Evolutionary conservation across 2,888 invertebrate genomes (phyloP), one percentile per base, ranked within the genome.

Genomic region (Pseudococcus viburni): DNA sequence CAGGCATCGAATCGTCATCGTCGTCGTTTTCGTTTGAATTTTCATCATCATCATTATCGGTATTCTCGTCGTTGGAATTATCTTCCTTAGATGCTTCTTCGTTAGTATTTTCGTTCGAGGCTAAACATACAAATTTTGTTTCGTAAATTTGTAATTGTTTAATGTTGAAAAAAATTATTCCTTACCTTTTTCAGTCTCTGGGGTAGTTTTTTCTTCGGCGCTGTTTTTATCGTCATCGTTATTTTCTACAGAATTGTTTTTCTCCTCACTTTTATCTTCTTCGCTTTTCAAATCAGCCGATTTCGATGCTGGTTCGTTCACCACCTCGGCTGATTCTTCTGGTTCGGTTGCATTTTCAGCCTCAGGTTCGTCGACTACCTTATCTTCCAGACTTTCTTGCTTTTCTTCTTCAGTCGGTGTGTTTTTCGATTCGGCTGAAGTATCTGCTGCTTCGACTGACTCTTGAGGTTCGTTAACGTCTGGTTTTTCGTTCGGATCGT

Each of bases 1-100:
- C 94, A 86, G 91, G 91, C 22, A 88, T 86, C n/a, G 84, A 33
- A 26, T 77, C 84, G 86, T 88, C 89, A 55, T 89, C 89, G 88
- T 89, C 89, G 84, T 89, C 89, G 33, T 84, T 85, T 9, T 87
- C 86, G 85, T 89, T 88, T 51, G 89, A 90, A 91, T 83, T 55
- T 42, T 80, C 55, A 80, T 83, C 64, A 17, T 87, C 80, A 80
- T 87, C 84, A 33, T 88, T 9, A 42, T 33, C 48, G 22, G n/a
- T 17, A 26, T 68, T 46, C 5, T 68, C 33, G 12, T 64, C 42
- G 42, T 48, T n/a, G 11, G 86, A 22, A 17, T 46, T 68, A 5
- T 73, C 46, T n/a, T 19, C 85, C 33, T 84, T 17, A 6, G 26
- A 26, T 19, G 22, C 19, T n/a, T n/a, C 77, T 46, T 73, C 68